phyloP scores from a whole-genome alignment of 1,140 invertebrate species.

The Drosophila dunni region DNA sequence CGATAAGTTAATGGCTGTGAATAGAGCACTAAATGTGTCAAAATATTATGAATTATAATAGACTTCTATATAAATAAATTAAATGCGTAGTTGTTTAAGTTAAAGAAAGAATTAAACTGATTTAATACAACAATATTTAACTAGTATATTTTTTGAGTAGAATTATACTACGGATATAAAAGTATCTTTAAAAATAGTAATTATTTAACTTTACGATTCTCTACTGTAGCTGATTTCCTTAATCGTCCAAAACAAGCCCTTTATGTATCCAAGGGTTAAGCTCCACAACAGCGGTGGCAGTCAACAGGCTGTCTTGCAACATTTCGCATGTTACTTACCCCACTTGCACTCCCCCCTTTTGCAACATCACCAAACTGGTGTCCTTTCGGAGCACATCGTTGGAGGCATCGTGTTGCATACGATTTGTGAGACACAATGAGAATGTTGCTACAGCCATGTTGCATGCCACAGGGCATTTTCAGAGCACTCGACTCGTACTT shows the following conservation, averaged over 20 bases:
- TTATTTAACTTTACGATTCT: no score
- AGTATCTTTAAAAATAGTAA: no score
- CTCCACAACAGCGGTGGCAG: conserved; percentile 16
- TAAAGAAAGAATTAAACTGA: no score
- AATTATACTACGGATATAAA: no score
- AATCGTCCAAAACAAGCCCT: not conserved
- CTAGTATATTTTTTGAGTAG: no score
- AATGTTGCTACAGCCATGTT: conserved; percentile 47
- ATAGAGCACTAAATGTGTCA: conserved; percentile 18
- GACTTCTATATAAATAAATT: not conserved
- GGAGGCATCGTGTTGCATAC: conserved; percentile 34
- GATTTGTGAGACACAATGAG: conserved; percentile 11
- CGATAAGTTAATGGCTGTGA: conserved; percentile 19
- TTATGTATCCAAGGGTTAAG: conserved; percentile 12
- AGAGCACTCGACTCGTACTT: conserved; percentile 19
- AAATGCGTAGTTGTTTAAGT: no score
- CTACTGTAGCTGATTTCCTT: no score
- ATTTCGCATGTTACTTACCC: conserved; percentile 30
- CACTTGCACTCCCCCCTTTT: not conserved
- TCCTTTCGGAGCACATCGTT: conserved; percentile 23
- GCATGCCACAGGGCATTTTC: conserved; percentile 40
- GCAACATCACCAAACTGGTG: not conserved
- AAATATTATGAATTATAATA: conserved; percentile 22
- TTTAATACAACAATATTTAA: no score
- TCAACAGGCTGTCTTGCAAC: conserved; percentile 56